Evolutionary conservation across 1,140 invertebrate species (phyloP), one percentile per base, ranked within the genome.

Genomic region (Hycleus cichorii): DNA sequence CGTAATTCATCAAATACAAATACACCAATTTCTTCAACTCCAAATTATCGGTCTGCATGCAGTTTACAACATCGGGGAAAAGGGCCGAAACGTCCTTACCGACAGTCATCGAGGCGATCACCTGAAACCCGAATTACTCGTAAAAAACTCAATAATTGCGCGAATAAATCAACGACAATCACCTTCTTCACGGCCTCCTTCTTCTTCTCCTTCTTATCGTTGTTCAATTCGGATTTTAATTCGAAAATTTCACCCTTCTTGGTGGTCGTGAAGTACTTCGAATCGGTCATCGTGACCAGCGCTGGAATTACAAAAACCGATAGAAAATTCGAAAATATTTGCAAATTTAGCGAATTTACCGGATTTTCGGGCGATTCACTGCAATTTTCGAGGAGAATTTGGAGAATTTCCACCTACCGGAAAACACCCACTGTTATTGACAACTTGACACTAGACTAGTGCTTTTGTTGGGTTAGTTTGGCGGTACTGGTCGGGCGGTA

Each of bases 11-110:
- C 53, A 99, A 77, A 75, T 99, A 99, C 12, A 99, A 79, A 73
- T 99, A 99, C 0, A 99, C 97, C 40, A 99, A 80, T 72, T 99
- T 99, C 79, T 99, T 99, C 63, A 99, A 76, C 76, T 99, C 97
- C 72, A 99, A 80, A 78, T 99, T 99, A 74, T 99, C 97, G 6
- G 97, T 99, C 77, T 99, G 97, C 96, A 99, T 99, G 73, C 97
- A 99, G 75, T 99, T 99, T 25, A 99, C 94, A 27, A 99, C 97
- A 77, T 99, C 97, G 5, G 97, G 95, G 75, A 99, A 99, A 1
- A 99, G 77, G 7, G 95, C 94, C 3, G 90, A 93, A 0, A 93
- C 91, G 84, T 93, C 91, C 79, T 94, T 93, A 39, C 97, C 97
- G 55, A 99, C 97, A 25, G 97, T 99, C 97, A 99, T 99, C 62